A percentile compares a stretch with the other conserved stretches of the same genome.
phyloP scores from a whole-genome alignment of 2,797 vertebrate species.

The Cheirogaleus major region DNA sequence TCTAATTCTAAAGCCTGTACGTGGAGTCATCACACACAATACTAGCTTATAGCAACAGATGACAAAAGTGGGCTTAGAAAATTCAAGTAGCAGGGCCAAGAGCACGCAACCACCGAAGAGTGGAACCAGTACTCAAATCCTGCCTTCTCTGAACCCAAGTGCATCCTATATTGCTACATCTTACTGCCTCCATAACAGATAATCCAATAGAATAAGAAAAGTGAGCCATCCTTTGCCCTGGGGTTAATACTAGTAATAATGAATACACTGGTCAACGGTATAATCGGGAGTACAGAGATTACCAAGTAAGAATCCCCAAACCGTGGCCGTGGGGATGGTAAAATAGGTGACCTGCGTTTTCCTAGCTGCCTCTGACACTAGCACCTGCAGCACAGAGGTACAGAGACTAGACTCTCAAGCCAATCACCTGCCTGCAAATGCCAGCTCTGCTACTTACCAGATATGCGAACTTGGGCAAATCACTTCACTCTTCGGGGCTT shows the following conservation, averaged over 20 bases:
- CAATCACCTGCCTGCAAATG: too few species aligned
- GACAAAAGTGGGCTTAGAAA: neutral
- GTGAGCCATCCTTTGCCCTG: neutral
- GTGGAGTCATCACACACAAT: neutral
- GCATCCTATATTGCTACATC: neutral
- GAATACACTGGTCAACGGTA: neutral
- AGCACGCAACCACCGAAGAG: neutral
- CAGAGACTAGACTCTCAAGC: neutral
- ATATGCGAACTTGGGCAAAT: neutral
- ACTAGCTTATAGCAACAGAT: neutral
- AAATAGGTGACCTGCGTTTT: too few species aligned
- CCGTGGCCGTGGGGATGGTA: neutral
- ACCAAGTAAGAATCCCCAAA: neutral
- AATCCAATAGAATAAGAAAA: neutral
- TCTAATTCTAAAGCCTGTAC: neutral
- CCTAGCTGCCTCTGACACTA: accelerated
- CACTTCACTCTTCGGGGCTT: neutral
- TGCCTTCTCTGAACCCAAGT: neutral
- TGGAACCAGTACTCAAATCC: neutral
- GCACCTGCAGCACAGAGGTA: too few species aligned
- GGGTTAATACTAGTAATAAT: neutral
- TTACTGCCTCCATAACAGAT: neutral
- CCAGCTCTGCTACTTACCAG: neutral
- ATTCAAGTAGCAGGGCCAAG: neutral
- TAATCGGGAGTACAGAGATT: neutral